phyloP scores from a whole-genome alignment of 92 coral and sea anemone genomes.

The Phenganax stokvisi region DNA sequence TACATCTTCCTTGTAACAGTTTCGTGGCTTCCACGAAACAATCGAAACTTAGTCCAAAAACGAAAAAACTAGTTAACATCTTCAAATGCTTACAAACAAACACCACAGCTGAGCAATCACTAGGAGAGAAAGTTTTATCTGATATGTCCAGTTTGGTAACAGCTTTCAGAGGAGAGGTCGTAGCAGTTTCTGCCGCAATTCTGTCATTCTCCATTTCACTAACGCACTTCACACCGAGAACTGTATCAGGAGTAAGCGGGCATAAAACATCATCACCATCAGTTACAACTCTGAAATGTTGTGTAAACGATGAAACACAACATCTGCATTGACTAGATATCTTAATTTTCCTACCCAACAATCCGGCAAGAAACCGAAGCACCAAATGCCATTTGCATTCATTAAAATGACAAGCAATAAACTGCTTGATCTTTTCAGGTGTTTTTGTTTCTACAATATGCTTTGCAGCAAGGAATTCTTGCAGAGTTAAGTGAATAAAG shows the following conservation, averaged over 20 bases:
- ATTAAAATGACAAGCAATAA: background rate
- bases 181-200: background rate
- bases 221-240: background rate
- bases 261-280: background rate
- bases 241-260: background rate
- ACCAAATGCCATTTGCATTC: constrained; percentile 5
- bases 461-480: constrained; percentile 27
- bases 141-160: too few species aligned
- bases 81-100: too few species aligned
- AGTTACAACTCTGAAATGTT: background rate
- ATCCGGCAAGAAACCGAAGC: constrained; percentile 15
- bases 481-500: constrained; percentile 15
- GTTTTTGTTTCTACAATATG: background rate
- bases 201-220: background rate
- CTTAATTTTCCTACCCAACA: constrained; percentile 8
- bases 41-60: too few species aligned
- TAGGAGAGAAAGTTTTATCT: too few species aligned
- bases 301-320: background rate
- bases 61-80: too few species aligned
- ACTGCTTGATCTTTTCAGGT: background rate
- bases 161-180: too few species aligned
- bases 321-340: background rate
- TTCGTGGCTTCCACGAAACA: too few species aligned
- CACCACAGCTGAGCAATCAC: too few species aligned
- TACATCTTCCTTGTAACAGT: too few species aligned